These are phyloP conservation scores for Pseudomyrmex gracilis DNA, from an alignment of 1,140 invertebrate species.

Conservation along the genomic window DNA sequence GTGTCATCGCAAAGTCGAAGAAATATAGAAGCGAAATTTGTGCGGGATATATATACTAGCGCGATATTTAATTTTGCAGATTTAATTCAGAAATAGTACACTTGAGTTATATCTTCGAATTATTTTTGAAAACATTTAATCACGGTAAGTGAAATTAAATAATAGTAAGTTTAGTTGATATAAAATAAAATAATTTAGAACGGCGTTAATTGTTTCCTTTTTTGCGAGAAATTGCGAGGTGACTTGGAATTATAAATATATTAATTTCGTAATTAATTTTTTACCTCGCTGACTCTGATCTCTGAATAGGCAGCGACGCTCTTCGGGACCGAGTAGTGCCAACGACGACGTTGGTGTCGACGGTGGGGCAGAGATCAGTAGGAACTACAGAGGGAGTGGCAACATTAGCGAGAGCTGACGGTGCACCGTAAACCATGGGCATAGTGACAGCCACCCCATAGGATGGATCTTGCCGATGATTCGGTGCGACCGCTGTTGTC, in stretches of 20 bases:
- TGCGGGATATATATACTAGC: not conserved
- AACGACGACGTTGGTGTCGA: conserved; percentile 85
- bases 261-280: not conserved
- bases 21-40: not conserved
- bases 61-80: no score
- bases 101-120: no score
- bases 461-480: conserved; percentile 77
- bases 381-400: conserved; percentile 69
- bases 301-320: conserved; percentile 90
- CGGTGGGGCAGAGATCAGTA: conserved; percentile 86
- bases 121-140: no score
- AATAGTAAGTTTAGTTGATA: no score
- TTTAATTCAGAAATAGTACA: no score
- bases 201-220: not conserved
- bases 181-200: no score
- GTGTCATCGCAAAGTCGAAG: not conserved
- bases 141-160: no score
- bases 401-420: conserved; percentile 68
- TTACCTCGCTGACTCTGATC: conserved; percentile 90
- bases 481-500: conserved; percentile 69
- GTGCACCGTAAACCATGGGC: conserved; percentile 80
- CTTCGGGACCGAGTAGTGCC: conserved; percentile 88
- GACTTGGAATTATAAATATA: not conserved
- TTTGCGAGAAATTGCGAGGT: conserved; percentile 22
- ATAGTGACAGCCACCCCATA: conserved; percentile 73